Evolutionary conservation across 2,888 invertebrate species (phyloP), one percentile per base, ranked within the genome.

Genomic region (Hartigia nigra): DNA sequence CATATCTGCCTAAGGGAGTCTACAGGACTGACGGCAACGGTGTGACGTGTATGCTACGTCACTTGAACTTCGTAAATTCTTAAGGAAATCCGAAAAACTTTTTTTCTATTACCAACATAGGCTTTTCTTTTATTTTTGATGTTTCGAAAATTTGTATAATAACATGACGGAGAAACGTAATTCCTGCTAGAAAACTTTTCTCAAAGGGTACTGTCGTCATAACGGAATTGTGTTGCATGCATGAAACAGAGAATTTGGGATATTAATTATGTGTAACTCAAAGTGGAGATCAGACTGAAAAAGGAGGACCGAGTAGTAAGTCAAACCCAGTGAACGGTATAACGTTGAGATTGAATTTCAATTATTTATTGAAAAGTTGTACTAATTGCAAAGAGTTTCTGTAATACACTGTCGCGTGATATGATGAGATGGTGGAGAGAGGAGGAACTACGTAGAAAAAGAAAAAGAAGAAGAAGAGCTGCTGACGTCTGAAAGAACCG

Each of bases 361-460:
- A 88, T 89, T 88, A 88, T 89, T 88, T 89, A 88, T 87, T 84
- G 85, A 79, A 82, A 88, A 86, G 82, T 81, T 81, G 78, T 31
- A 31, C 83, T 86, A 87, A 86, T 86, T 87, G 83, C 81, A 76
- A 77, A 76, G 75, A 82, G 78, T 82, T 87, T 81, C 82, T 80
- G 81, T 82, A 86, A 86, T 84, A 87, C 85, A 77, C 78, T 70
- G 69, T 70, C 76, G 74, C 74, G 69, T 14, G 35, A 31, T 69
- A 75, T 32, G 31, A 37, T 31, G 55, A 37, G n/a, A 69, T 34
- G 36, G 31, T 39, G 31, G 23, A 69, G 37, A 39, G 35, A 34
- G 32, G 80, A 72, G 70, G 34, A 69, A 79, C 72, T n/a, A 31
- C 55, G 23, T 9, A 1, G 4, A 55, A 9, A 23, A 55, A 23